These are phyloP conservation scores for Cossypha heuglini DNA, from an alignment of 2,797 vertebrate species.

Conservation along the genomic window DNA sequence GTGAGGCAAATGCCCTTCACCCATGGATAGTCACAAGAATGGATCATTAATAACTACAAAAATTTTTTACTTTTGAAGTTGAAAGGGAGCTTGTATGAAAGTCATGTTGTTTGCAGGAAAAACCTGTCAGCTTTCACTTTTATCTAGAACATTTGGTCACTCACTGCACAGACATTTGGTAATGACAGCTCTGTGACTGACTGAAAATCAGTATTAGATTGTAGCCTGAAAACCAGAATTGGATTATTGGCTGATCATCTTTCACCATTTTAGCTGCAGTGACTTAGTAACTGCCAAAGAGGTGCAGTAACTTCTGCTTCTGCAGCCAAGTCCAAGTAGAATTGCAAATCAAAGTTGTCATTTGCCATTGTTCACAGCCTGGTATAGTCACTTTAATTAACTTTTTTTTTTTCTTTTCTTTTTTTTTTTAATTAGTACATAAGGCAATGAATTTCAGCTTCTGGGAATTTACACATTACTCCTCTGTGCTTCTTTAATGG, in stretches of 20 bases:
- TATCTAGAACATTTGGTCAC: background rate
- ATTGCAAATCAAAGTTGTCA: background rate
- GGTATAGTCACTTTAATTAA: background rate
- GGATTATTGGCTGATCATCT: background rate
- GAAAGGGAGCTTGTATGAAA: conserved; percentile 22
- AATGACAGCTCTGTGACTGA: background rate
- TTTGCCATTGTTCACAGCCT: background rate
- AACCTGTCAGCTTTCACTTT: background rate
- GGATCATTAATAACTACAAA: conserved; percentile 69
- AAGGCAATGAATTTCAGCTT: background rate
- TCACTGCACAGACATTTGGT: background rate
- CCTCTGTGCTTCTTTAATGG: background rate
- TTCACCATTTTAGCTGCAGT: background rate
- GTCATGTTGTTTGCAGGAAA: conserved; percentile 9
- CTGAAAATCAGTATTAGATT: background rate
- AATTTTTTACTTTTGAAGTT: conserved; percentile 52
- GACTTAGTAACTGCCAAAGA: background rate
- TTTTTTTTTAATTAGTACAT: background rate
- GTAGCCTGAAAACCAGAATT: background rate
- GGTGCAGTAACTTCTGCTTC: background rate
- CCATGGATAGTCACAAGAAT: conserved; percentile 57
- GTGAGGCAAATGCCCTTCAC: conserved; percentile 71
- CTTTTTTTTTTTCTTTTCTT: background rate
- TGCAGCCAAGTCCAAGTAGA: background rate
- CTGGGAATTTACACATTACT: background rate